Base-by-base conservation (phyloP, 2,888 invertebrate species). In the Tortricodes alternella region DNA sequence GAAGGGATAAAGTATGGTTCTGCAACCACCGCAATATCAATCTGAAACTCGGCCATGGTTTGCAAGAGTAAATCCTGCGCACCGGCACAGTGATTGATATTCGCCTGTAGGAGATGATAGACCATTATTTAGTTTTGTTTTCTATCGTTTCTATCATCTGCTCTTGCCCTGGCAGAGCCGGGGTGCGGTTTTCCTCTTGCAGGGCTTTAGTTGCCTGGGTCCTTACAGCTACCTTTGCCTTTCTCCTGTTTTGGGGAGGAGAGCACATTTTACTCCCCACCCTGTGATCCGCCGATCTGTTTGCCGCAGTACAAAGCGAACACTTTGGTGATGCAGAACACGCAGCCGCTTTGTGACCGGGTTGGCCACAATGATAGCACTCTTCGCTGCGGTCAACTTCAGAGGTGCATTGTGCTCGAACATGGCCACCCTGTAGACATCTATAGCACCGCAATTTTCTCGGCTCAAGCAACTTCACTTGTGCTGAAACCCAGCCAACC, bases 21-120 rank as follows among this genome's bases (percentile, higher is more conserved):
- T 3, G 21, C 21, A 5, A 21, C 61, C 0, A 61, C 50, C 2
- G 59, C 60, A 11, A 63, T 37, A 0, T 58, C 27, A 1, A 59
- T 56, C n/a, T 7, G 15, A 58, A 57, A 60, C 46, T 60, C 49
- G 6, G 51, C 23, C 15, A 41, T 23, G 15, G 23, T 15, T 3
- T 41, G 41, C 2, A 5, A 0, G 7, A 41, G 11, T 1, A 41
- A 23, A 4, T 41, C 41, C n/a, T 41, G 41, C 1, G 41, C 24
- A 1, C 24, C 23, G 8, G 41, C 41, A 9, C 9, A 41, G 15
- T 41, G 41, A 16, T 41, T 41, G 6, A 41, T 21, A 4, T 41
- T 15, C 11, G 7, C 9, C 24, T n/a, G 41, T 19, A 23, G n/a
- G n/a, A n/a, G n/a, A n/a, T n/a, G n/a, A n/a, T n/a, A n/a, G n/a